phyloP scores from a whole-genome alignment of 2,797 vertebrate species.

The Smutsia gigantea region DNA sequence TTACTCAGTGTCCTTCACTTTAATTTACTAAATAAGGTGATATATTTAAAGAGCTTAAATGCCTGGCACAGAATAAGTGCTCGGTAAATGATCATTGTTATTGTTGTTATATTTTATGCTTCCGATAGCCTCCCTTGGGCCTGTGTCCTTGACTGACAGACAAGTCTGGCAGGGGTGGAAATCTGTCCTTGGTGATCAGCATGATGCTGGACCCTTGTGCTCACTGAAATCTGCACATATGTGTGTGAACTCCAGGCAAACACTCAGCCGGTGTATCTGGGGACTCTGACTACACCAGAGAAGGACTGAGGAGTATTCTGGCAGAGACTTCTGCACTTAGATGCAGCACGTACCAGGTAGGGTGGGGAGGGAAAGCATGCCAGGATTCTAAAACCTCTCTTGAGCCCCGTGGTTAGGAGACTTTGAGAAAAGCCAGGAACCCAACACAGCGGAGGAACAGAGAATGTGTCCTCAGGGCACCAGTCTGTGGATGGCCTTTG shows the following conservation, averaged over 20 bases:
- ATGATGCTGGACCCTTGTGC: fast-evolving
- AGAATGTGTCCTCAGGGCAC: background rate
- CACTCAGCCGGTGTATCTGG: background rate
- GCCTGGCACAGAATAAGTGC: background rate
- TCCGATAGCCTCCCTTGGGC: background rate
- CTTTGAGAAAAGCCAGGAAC: background rate
- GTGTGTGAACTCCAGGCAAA: background rate
- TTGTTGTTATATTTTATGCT: background rate
- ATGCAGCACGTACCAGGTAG: background rate
- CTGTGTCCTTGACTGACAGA: background rate
- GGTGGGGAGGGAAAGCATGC: background rate
- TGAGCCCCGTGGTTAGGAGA: background rate
- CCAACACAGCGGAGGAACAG: background rate
- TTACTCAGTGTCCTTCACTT: background rate
- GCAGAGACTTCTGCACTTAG: background rate
- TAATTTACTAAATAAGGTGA: background rate
- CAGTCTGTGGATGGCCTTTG: background rate
- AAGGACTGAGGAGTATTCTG: background rate
- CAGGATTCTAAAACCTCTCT: background rate
- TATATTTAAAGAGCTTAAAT: background rate
- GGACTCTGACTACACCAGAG: background rate
- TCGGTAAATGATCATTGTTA: background rate
- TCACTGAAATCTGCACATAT: background rate
- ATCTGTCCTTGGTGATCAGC: background rate
- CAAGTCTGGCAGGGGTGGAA: background rate